Evolutionary conservation across 2,113 vertebrate genomes (phyloP).

Genomic region (Regulus satrapa): DNA sequence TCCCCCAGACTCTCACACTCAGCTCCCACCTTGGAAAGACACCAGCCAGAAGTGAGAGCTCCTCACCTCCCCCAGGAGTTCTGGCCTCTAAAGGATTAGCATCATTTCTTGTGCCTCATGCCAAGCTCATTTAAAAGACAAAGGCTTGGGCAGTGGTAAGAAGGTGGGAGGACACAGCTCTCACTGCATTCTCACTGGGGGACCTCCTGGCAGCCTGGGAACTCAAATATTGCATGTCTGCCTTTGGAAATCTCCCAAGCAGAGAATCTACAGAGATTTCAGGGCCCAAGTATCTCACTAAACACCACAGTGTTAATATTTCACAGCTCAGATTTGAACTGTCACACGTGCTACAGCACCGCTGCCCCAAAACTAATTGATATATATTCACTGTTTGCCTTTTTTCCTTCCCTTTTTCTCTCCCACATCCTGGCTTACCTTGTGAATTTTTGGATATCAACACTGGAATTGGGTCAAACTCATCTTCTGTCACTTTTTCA

Average conservation of each 20-base stretch:
- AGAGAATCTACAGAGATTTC: neutral
- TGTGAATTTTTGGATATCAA: conserved; percentile 97
- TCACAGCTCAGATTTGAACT: neutral
- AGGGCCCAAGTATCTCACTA: neutral
- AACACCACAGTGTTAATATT: neutral
- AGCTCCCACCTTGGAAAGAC: neutral
- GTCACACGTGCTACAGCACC: neutral
- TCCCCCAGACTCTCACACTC: neutral
- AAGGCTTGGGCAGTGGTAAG: neutral
- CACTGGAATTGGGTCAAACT: conserved; percentile 99
- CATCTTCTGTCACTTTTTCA: conserved; percentile 91
- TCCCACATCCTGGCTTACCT: conserved; percentile 83
- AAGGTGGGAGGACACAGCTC: accelerated
- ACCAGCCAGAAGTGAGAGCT: neutral
- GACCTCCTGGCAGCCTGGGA: neutral
- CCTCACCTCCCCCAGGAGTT: neutral
- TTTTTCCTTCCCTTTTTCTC: neutral
- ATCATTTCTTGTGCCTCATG: neutral
- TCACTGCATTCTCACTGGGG: neutral
- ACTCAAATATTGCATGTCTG: neutral
- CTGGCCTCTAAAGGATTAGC: neutral
- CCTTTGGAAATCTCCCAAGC: neutral
- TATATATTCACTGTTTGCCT: neutral
- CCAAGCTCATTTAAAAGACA: neutral
- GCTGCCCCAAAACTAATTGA: neutral